Percentiles rank a stretch among this genome's conserved stretches.
phyloP scores from a whole-genome alignment of 1,140 invertebrate species.

The Eumeta japonica region DNA sequence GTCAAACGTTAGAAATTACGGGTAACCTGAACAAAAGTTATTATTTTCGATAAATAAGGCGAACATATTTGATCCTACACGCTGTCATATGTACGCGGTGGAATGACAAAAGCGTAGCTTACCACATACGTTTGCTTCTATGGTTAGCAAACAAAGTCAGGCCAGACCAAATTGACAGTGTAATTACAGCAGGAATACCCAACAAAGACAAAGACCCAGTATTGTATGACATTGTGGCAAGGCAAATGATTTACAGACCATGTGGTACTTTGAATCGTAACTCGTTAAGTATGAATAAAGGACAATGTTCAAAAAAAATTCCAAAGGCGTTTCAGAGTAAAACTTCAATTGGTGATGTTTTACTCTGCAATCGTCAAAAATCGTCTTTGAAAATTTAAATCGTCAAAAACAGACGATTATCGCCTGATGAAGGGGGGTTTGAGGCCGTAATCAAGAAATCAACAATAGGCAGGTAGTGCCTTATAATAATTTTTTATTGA shows the following conservation, averaged over 20 bases:
- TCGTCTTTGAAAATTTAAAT: too few species aligned
- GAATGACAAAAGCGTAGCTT: too few species aligned
- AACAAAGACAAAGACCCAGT: constrained; percentile 28
- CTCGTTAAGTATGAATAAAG: constrained; percentile 20
- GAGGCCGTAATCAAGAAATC: constrained; percentile 26
- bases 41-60: constrained; percentile 15
- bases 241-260: too few species aligned
- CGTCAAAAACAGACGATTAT: too few species aligned
- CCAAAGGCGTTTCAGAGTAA: constrained; percentile 14
- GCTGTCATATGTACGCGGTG: constrained; percentile 20
- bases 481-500: constrained; percentile 52
- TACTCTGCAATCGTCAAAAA: too few species aligned
- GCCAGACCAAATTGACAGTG: constrained; percentile 32
- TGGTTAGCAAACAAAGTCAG: constrained; percentile 25
- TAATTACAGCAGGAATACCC: constrained; percentile 51
- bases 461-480: constrained; percentile 59
- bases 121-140: constrained; percentile 17
- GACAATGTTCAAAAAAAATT: constrained; percentile 20
- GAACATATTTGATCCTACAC: constrained; percentile 24
- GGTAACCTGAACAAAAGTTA: constrained; percentile 26
- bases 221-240: constrained; percentile 28
- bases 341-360: constrained; percentile 23
- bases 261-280: constrained; percentile 15
- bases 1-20: constrained; percentile 41
- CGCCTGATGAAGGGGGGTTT: constrained; percentile 30